Conservation (phyloP, 2,113 vertebrate species). For the Glaucidium brasilianum region DNA sequence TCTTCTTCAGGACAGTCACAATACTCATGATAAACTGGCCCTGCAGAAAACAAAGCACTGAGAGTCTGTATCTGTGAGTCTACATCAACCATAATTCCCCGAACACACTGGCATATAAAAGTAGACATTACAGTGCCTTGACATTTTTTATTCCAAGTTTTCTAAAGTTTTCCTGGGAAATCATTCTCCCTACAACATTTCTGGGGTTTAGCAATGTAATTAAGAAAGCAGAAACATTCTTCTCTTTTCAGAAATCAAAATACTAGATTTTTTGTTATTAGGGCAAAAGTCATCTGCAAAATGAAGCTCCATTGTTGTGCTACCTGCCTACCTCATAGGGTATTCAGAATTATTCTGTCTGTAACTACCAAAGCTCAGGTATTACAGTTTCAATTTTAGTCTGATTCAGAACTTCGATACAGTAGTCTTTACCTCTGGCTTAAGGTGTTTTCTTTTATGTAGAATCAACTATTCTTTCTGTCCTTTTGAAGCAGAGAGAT, state of each 20-base stretch:
- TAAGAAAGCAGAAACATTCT: background rate
- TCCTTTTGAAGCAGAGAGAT: background rate
- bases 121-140: background rate
- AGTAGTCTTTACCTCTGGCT: background rate
- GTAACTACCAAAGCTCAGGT: background rate
- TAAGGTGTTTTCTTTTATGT: background rate
- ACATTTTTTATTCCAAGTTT: background rate
- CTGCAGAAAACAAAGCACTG: slow-evolving; percentile 61
- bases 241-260: background rate
- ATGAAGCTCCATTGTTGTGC: background rate
- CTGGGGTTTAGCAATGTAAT: background rate
- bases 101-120: background rate
- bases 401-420: background rate
- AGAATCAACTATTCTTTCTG: background rate
- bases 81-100: background rate
- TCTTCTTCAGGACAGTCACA: slow-evolving; percentile 85
- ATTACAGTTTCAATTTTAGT: background rate
- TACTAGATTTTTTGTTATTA: background rate
- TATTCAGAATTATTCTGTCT: background rate
- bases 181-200: background rate
- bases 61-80: background rate
- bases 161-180: background rate
- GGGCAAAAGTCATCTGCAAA: background rate
- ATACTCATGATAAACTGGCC: slow-evolving; percentile 89
- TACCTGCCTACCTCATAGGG: background rate